Evolutionary conservation across 2,888 invertebrate species (phyloP).

Genomic region (Masnerella sp.): DNA sequence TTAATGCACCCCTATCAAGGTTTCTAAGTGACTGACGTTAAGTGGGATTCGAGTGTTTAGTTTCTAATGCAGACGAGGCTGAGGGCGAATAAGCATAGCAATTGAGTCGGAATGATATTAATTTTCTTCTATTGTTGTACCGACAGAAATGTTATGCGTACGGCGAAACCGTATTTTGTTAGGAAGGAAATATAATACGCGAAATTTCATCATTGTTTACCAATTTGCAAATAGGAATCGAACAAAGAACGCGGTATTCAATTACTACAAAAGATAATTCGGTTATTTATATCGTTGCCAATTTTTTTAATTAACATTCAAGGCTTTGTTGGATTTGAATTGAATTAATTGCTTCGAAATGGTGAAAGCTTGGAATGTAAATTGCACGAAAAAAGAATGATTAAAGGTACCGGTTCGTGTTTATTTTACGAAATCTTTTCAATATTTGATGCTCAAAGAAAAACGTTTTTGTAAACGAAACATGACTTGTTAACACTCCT

Average conservation of each 20-base stretch:
- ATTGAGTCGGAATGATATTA: conserved; percentile 17
- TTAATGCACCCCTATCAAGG: conserved; percentile 30
- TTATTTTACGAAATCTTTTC: too few species aligned
- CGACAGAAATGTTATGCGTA: background rate
- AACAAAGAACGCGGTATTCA: too few species aligned
- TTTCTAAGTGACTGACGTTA: conserved; percentile 40
- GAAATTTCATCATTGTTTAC: background rate
- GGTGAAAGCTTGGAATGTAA: too few species aligned
- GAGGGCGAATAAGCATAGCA: conserved; percentile 16
- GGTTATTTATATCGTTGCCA: too few species aligned
- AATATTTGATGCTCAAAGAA: too few species aligned
- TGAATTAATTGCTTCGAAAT: too few species aligned
- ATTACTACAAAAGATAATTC: too few species aligned
- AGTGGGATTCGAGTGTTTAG: conserved; percentile 27
- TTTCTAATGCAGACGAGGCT: conserved; percentile 23
- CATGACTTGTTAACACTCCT: background rate
- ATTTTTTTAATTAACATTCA: too few species aligned
- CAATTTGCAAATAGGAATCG: background rate
- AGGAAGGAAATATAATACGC: background rate
- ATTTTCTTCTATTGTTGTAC: conserved; percentile 15
- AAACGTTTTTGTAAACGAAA: too few species aligned
- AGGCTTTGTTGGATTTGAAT: too few species aligned
- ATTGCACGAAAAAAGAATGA: too few species aligned
- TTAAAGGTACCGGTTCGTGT: too few species aligned
- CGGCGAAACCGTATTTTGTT: background rate